Conservation (phyloP, 2,888 invertebrate genomes). For the Stegana nigrithorax region DNA sequence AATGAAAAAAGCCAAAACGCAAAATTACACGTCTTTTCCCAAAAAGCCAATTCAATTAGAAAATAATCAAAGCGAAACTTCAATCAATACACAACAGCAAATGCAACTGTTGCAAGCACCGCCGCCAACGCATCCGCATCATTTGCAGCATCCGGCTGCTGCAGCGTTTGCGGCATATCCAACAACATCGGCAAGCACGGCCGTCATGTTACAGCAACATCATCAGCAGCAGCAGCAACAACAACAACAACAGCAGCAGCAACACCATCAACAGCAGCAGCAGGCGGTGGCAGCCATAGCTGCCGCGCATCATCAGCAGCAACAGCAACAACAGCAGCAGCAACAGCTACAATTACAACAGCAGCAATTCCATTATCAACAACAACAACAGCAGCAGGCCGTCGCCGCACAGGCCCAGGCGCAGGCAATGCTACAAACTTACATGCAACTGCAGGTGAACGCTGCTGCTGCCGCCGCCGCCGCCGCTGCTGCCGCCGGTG, state of each 20-base stretch:
- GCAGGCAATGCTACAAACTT: constrained; percentile 65
- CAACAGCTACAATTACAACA: constrained; percentile 47
- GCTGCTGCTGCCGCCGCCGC: constrained; percentile 47
- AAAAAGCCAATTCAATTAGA: constrained; percentile 41
- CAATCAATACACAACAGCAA: constrained; percentile 64
- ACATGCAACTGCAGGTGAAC: constrained; percentile 66
- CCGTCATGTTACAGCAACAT: constrained; percentile 46
- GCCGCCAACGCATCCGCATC: constrained; percentile 63
- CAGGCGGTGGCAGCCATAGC: constrained; percentile 27
- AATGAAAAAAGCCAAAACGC: constrained; percentile 28
- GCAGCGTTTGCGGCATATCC: constrained; percentile 45
- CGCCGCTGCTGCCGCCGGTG: constrained; percentile 21
- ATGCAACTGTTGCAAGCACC: constrained; percentile 68
- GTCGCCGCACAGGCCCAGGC: constrained; percentile 49
- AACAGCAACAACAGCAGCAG: constrained; percentile 51
- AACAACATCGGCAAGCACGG: constrained; percentile 39
- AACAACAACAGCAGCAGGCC: constrained; percentile 49
- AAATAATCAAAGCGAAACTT: constrained; percentile 54
- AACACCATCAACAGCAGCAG: constrained; percentile 44
- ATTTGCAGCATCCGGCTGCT: constrained; percentile 55
- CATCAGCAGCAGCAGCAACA: constrained; percentile 42
- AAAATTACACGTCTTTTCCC: no score
- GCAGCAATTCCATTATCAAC: constrained; percentile 26
- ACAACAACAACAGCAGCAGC: constrained; percentile 41
- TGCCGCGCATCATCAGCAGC: constrained; percentile 42